Conservation (phyloP, 2,888 invertebrate species). For the Andrena flavipes region DNA sequence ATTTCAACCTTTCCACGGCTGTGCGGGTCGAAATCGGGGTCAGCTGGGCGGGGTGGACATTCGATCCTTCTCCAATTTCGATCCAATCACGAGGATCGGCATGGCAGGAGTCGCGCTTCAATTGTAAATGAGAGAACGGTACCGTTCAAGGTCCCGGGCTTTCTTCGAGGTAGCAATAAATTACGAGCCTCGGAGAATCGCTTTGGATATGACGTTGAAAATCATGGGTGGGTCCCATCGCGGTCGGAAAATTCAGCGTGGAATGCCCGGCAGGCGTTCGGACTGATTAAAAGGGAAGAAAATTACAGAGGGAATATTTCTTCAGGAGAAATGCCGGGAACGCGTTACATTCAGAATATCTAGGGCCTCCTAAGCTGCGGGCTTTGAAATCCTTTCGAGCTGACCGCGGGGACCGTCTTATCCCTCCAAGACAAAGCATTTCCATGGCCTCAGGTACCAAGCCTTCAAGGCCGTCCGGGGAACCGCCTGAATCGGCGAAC, state of each 20-base stretch:
- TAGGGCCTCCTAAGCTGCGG: not conserved
- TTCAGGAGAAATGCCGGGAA: not conserved
- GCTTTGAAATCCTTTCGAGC: not conserved
- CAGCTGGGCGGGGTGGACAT: conserved; percentile 5
- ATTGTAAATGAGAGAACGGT: conserved; percentile 37
- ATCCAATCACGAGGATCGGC: conserved; percentile 14
- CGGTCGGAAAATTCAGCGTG: not conserved
- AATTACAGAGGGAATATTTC: not conserved
- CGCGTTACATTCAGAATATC: not conserved
- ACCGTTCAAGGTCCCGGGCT: conserved; percentile 11
- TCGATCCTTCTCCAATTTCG: conserved; percentile 36
- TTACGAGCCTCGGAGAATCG: not conserved
- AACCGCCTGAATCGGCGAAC: conserved; percentile 30
- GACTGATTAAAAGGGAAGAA: not conserved
- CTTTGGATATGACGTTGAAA: not conserved
- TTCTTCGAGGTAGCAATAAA: not conserved
- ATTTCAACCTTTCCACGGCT: conserved; percentile 16
- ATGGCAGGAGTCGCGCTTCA: not conserved
- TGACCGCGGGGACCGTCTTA: conserved; percentile 24
- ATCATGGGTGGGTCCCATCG: not conserved
- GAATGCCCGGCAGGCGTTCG: not conserved
- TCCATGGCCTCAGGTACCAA: conserved; percentile 49
- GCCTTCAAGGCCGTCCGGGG: conserved; percentile 14
- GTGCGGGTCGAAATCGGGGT: conserved; percentile 43
- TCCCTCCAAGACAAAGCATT: conserved; percentile 44